Percentiles rank a stretch among this genome's conserved stretches.
phyloP scores from a whole-genome alignment of 2,113 vertebrate genomes.

The Strigops habroptila region DNA sequence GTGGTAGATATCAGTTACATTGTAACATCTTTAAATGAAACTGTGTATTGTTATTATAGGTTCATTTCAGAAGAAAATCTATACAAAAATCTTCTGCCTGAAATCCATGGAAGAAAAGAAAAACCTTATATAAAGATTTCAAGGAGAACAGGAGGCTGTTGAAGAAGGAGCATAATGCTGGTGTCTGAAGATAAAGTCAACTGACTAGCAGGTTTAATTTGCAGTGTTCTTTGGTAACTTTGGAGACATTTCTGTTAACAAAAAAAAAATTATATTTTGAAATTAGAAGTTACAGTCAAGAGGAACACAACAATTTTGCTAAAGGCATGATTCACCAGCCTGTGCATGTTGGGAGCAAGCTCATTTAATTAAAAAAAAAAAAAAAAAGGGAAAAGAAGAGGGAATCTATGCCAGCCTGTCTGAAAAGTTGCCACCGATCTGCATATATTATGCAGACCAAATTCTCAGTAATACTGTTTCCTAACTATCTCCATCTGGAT shows the following conservation, averaged over 20 bases:
- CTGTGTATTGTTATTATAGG: not conserved
- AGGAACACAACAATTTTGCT: not conserved
- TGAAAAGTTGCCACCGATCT: not conserved
- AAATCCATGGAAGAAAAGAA: not conserved
- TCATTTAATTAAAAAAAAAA: not conserved
- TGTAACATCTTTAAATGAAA: not conserved
- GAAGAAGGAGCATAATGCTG: not conserved
- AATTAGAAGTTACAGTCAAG: not conserved
- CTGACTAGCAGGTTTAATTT: not conserved
- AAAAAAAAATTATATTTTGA: not conserved
- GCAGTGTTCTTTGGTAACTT: not conserved
- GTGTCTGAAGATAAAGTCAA: not conserved
- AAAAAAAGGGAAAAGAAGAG: not conserved
- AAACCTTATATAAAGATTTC: not conserved
- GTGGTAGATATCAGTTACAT: not conserved
- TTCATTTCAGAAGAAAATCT: not conserved
- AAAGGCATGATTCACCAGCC: not conserved
- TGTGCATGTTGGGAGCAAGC: not conserved
- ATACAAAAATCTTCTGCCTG: not conserved
- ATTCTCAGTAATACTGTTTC: not conserved
- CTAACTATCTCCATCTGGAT: conserved; percentile 4
- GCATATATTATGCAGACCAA: not conserved
- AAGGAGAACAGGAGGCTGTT: not conserved
- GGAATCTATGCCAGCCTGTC: not conserved
- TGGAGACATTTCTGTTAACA: not conserved